Evolutionary conservation across 2,888 invertebrate genomes (phyloP), one percentile per base, ranked within the genome.

Genomic region (Drosophila merina): DNA sequence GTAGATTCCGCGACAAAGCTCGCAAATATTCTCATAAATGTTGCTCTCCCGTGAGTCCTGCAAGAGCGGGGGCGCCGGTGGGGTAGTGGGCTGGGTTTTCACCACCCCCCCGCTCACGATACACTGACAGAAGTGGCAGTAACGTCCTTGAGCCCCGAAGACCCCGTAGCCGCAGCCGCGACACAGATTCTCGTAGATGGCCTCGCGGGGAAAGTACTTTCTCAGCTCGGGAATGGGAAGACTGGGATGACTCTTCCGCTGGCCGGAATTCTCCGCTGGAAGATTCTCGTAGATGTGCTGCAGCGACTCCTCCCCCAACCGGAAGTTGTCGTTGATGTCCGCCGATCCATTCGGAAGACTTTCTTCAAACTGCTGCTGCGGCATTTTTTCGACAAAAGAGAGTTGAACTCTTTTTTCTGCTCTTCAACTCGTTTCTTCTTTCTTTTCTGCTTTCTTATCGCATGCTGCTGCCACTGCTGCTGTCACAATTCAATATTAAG

Each of bases 21-120:
- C 88, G 74, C 91, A 91, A 38, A 91, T 89, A 74, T 91, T 91
- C 71, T 91, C 92, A 66, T 91, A 91, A 52, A 91, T 91, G 45
- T 86, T 77, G 28, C 56, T 52, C 4, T 71, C 72, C 33, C 38
- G 12, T 1, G n/a, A 30, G 51, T 80, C 74, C 8, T 72, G 72
- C 25, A 42, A 36, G 12, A 48, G 12, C 8, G 40, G 8, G 1
- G 71, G 5, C 2, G 44, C 20, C 4, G 45, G 20, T 2, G 20
- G 42, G 2, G 4, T 14, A 4, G 10, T 36, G 20, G 44, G 8
- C 0, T 14, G 38, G 0, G 50, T 20, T 14, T 40, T 63, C 1
- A 30, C 62, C 14, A 76, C 69, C 31, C 88, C 79, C 33, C 91
- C 91, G 52, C 85, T 89, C 4, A 91, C 81, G 31, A 90, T 80